Evolutionary conservation across 2,888 invertebrate genomes (phyloP).

Genomic region (Andrena chrysosceles): DNA sequence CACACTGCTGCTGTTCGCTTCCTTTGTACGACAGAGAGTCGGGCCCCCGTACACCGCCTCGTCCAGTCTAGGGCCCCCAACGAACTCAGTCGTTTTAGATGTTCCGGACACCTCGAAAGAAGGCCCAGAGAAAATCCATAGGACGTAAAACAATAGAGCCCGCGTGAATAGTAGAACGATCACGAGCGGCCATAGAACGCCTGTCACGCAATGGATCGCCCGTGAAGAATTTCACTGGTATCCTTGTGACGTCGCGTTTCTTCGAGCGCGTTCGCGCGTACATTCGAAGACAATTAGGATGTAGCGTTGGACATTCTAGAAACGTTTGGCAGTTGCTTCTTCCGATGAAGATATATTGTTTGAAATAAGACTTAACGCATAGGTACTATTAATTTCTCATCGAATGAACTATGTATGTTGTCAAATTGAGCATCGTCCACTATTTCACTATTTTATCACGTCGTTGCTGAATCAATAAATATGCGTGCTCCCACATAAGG

Average conservation of each 20-base stretch:
- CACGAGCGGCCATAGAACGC: conserved; percentile 69
- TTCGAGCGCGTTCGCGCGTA: conserved; percentile 15
- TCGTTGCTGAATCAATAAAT: too few relatives aligned
- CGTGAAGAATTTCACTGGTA: conserved; percentile 8
- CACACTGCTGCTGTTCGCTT: conserved; percentile 4
- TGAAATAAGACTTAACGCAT: neutral
- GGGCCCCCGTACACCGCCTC: neutral
- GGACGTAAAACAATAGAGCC: conserved; percentile 28
- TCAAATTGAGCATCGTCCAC: too few relatives aligned
- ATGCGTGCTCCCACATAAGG: too few relatives aligned
- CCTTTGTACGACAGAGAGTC: conserved; percentile 39
- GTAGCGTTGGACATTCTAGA: neutral
- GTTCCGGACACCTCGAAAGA: conserved; percentile 41
- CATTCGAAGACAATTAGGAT: neutral
- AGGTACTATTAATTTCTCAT: neutral
- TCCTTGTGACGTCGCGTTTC: conserved; percentile 11
- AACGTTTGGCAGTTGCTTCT: neutral
- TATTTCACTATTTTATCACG: too few relatives aligned
- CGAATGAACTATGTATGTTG: too few relatives aligned
- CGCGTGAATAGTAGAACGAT: neutral
- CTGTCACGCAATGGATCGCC: conserved; percentile 66
- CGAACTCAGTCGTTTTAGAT: conserved; percentile 63
- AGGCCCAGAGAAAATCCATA: conserved; percentile 12
- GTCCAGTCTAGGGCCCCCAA: conserved; percentile 40
- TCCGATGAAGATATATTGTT: neutral